A percentile compares a stretch with the other conserved stretches of the same genome.
Evolutionary conservation across 2,797 vertebrate species (phyloP).

Genomic region (Saxicola maurus): DNA sequence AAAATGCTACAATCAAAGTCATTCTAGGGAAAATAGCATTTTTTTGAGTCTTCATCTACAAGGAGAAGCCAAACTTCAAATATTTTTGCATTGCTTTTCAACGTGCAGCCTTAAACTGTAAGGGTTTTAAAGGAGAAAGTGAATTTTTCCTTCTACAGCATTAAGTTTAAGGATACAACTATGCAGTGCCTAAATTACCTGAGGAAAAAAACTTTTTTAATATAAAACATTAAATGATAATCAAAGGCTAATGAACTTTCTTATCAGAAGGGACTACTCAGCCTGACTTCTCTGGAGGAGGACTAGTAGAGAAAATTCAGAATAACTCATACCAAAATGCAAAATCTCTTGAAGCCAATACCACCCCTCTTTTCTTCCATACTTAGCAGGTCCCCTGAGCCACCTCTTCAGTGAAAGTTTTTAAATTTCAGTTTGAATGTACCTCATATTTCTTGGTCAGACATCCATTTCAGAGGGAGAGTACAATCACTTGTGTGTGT

Average conservation of each 20-base stretch:
- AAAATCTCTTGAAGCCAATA: neutral
- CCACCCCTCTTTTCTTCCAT: neutral
- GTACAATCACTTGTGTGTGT: fast-evolving
- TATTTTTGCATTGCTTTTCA: neutral
- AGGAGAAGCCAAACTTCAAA: neutral
- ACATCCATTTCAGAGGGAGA: neutral
- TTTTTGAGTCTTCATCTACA: neutral
- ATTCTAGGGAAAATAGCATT: neutral
- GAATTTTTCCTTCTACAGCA: neutral
- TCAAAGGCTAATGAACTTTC: neutral
- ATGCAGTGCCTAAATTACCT: neutral
- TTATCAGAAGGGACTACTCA: neutral
- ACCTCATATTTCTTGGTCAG: neutral
- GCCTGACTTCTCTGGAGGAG: neutral
- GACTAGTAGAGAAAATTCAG: neutral
- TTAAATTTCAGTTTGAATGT: neutral
- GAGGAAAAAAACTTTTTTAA: neutral
- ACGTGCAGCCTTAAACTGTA: neutral
- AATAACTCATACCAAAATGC: neutral
- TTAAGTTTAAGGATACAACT: neutral
- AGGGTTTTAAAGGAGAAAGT: neutral
- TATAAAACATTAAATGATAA: neutral
- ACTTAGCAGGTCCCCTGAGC: neutral
- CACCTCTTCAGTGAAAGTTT: neutral
- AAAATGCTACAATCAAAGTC: neutral